Conservation (phyloP, 2,888 invertebrate species). For the Eueremaeus valkanovi region DNA sequence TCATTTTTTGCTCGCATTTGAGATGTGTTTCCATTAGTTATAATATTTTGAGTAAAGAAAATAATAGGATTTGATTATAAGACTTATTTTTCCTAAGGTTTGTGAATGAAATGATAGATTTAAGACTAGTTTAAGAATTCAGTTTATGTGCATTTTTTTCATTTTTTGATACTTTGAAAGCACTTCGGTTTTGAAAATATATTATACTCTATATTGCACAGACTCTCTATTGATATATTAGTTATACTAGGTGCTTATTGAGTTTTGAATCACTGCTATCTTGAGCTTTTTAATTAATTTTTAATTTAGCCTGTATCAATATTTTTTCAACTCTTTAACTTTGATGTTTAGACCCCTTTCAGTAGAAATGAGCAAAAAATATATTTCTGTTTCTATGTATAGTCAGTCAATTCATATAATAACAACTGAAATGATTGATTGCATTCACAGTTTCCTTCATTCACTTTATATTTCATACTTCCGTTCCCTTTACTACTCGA, state of each 20-base stretch:
- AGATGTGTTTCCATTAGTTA: conserved; percentile 21
- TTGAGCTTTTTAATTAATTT: neutral
- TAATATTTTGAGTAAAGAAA: neutral
- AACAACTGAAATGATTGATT: conserved; percentile 21
- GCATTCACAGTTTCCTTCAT: conserved; percentile 12
- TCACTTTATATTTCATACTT: neutral
- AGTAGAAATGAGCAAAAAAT: too few relatives aligned
- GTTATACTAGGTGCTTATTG: neutral
- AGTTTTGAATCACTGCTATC: neutral
- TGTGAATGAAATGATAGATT: neutral
- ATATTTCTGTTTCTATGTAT: neutral
- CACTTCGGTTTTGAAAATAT: too few relatives aligned
- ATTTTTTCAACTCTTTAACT: neutral
- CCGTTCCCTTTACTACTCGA: neutral
- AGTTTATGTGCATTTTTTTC: neutral
- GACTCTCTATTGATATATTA: neutral
- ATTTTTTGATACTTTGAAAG: too few relatives aligned
- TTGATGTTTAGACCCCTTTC: neutral
- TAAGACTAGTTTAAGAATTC: neutral
- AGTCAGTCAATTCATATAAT: neutral
- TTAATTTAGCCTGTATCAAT: neutral
- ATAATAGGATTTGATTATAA: conserved; percentile 10
- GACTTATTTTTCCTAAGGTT: neutral
- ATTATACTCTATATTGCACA: too few relatives aligned
- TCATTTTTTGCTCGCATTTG: neutral